These are phyloP conservation scores for Caracal caracal DNA, from an alignment of 2,113 vertebrate species.

Conservation along the genomic window DNA sequence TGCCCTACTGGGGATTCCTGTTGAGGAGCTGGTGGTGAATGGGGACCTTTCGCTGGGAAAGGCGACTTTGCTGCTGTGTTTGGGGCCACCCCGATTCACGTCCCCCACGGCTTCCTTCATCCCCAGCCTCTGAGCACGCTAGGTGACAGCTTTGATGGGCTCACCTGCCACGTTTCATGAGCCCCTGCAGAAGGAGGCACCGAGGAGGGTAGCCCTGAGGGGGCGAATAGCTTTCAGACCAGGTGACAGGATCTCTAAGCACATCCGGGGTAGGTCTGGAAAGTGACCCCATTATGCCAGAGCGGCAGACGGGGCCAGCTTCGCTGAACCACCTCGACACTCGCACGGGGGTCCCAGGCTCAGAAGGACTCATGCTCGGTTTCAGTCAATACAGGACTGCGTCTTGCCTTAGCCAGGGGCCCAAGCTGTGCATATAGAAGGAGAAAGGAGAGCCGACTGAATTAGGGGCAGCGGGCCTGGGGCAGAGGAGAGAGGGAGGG, in stretches of 20 bases:
- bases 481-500: neutral
- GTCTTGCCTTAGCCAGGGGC: neutral
- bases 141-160: neutral
- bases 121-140: neutral
- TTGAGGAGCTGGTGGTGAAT: neutral
- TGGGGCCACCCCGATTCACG: too few relatives aligned
- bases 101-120: neutral
- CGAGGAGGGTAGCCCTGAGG: neutral
- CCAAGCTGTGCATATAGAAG: neutral
- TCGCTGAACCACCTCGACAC: too few relatives aligned
- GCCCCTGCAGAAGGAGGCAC: neutral
- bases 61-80: neutral
- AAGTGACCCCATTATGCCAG: too few relatives aligned
- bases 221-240: neutral
- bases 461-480: neutral
- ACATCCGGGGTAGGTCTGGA: neutral
- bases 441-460: neutral
- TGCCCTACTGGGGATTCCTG: neutral
- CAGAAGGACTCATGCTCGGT: rapidly evolving
- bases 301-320: neutral
- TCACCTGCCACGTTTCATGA: neutral
- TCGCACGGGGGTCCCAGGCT: neutral
- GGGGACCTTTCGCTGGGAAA: neutral
- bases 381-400: rapidly evolving
- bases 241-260: neutral